Base-by-base conservation (phyloP, 1,140 invertebrate genomes). In the Belonocnema kinseyi region DNA sequence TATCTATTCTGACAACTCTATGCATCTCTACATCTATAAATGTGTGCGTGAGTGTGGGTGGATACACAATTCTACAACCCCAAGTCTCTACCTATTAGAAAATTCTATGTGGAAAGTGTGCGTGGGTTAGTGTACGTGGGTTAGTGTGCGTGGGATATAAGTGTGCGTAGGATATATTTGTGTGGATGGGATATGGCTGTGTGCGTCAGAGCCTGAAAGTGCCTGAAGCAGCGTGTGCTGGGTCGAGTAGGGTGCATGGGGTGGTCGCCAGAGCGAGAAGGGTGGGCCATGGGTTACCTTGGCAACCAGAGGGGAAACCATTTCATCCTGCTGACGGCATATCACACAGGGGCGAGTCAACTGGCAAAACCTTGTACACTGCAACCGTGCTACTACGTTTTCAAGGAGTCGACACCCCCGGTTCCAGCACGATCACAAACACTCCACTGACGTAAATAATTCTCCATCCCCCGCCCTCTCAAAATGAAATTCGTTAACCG, bases 221-320 rank as follows among this genome's bases (percentile, higher is more conserved):
- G 50, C 40, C 46, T 51, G 50, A 72, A 72, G 50, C n/a, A 72
- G 50, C 17, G 46, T 72, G 61, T 66, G 61, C 61, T 40, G 61
- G 61, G 3, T 66, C 50, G 46, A 51, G 70, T 17, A 77, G 79
- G 81, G 78, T 80, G 72, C 76, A 77, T 79, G 75, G 83, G 81
- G 81, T 83, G 83, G 78, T 66, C 10, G 74, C 52, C 33, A 70
- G 71, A 51, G 33, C 56, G 73, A 74, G 84, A 88, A 88, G 88
- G 90, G 88, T 90, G 89, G 88, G 86, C 83, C 87, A 85, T 81
- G 81, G 83, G 90, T 91, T 90, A 84, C 90, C 89, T 85, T 81
- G 90, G 90, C 86, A 91, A 91, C 90, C 86, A 72, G 80, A 85
- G 87, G 88, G 88, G 86, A 87, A 83, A 86, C 87, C 88, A 88